Evolutionary conservation across 2,797 vertebrate species (phyloP).

Genomic region (Acipenser ruthenus): DNA sequence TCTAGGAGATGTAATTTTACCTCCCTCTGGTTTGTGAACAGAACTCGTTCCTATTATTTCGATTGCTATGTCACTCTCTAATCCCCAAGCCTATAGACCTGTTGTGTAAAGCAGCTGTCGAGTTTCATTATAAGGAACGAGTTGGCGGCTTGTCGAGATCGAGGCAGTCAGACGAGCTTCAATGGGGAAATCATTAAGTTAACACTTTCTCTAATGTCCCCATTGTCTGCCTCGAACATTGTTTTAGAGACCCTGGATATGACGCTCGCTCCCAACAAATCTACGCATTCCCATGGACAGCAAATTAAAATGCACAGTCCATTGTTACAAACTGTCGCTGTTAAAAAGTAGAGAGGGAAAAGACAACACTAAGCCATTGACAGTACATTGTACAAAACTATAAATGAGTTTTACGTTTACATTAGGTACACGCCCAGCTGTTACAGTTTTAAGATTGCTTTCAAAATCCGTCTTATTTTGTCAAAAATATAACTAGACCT

Average conservation of each 20-base stretch:
- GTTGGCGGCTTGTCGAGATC: constrained; percentile 76
- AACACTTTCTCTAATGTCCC: constrained; percentile 85
- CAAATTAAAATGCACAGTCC: constrained; percentile 26
- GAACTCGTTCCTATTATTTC: constrained; percentile 67
- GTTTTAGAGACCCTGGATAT: constrained; percentile 66
- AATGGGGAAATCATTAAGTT: constrained; percentile 88
- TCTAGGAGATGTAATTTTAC: constrained; percentile 56
- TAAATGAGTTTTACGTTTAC: too few relatives aligned
- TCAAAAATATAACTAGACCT: too few relatives aligned
- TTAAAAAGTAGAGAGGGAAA: too few relatives aligned
- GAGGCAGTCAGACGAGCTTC: constrained; percentile 74
- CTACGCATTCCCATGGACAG: constrained; percentile 54
- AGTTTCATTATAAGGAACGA: constrained; percentile 71
- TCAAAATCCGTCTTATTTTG: too few relatives aligned
- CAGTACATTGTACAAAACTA: too few relatives aligned
- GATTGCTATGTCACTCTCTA: constrained; percentile 71
- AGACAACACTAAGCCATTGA: too few relatives aligned
- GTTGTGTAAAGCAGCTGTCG: constrained; percentile 77
- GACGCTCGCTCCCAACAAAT: constrained; percentile 63
- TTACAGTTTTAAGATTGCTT: too few relatives aligned
- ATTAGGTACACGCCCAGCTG: too few relatives aligned
- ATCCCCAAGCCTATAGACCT: constrained; percentile 73
- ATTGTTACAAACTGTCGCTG: constrained; percentile 6
- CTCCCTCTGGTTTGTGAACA: constrained; percentile 69
- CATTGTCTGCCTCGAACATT: constrained; percentile 68